Conservation (phyloP, 2,113 vertebrate genomes). For the Isurus oxyrinchus region DNA sequence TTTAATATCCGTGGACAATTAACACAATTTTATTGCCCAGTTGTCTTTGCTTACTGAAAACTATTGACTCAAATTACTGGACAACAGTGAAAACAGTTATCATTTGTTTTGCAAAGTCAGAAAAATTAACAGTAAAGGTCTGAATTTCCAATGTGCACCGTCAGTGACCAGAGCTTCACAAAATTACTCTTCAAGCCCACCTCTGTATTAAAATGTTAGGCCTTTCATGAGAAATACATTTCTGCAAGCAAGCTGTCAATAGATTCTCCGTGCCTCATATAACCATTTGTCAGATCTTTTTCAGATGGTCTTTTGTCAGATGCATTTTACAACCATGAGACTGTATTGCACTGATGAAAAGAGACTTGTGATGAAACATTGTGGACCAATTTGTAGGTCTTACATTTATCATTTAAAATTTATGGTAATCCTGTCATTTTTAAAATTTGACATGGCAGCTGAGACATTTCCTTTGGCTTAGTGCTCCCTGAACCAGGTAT, state of each 20-base stretch:
- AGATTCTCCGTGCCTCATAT: not conserved
- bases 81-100: not conserved
- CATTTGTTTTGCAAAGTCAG: not conserved
- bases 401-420: not conserved
- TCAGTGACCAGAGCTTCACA: not conserved
- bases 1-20: not conserved
- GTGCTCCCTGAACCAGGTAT: not conserved
- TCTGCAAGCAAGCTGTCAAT: not conserved
- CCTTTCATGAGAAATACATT: not conserved
- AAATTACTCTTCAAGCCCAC: not conserved
- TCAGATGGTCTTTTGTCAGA: not conserved
- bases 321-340: not conserved
- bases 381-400: not conserved
- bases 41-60: not conserved
- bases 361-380: not conserved
- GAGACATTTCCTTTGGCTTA: not conserved
- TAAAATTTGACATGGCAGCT: not conserved
- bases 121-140: not conserved
- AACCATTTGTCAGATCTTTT: not conserved
- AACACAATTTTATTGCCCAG: not conserved
- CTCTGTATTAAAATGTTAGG: not conserved
- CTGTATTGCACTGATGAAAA: not conserved
- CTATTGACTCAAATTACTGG: not conserved
- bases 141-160: not conserved
- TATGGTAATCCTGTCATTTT: not conserved